Evolutionary conservation across 2,797 vertebrate genomes (phyloP).

Genomic region (Erithacus rubecula): DNA sequence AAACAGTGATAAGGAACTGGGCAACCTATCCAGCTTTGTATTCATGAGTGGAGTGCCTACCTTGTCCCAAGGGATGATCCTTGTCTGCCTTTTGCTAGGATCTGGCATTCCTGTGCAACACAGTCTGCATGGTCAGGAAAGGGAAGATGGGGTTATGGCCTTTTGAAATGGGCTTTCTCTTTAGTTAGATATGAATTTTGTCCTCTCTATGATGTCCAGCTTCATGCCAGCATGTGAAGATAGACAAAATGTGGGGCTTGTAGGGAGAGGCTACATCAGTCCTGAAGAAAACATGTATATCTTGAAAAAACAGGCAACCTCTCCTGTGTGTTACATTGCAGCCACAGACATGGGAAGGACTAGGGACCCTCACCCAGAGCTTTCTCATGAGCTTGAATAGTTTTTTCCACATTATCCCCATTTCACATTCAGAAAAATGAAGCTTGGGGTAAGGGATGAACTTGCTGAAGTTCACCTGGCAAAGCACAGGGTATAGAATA

Average conservation of each 20-base stretch:
- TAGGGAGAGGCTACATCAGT: background rate
- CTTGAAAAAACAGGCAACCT: background rate
- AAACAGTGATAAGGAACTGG: background rate
- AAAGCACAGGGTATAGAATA: background rate
- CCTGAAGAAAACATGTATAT: background rate
- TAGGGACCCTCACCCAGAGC: background rate
- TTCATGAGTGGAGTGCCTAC: accelerated
- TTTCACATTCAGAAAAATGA: slow-evolving; percentile 7
- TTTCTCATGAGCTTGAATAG: background rate
- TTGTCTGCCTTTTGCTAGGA: accelerated
- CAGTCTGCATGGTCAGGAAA: background rate
- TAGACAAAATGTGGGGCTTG: background rate
- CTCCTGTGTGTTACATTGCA: background rate
- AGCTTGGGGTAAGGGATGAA: background rate
- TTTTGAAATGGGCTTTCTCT: background rate
- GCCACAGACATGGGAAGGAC: background rate
- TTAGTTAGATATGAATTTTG: background rate
- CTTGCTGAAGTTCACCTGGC: slow-evolving; percentile 26
- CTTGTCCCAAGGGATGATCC: background rate
- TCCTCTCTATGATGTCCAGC: background rate
- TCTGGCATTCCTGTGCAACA: background rate
- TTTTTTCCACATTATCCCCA: background rate
- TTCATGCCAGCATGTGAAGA: background rate
- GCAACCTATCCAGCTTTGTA: background rate
- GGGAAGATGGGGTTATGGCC: background rate